A percentile compares a stretch with the other conserved stretches of the same genome.
Conservation (phyloP, 1,140 invertebrate genomes). For the Eriocheir sinensis region DNA sequence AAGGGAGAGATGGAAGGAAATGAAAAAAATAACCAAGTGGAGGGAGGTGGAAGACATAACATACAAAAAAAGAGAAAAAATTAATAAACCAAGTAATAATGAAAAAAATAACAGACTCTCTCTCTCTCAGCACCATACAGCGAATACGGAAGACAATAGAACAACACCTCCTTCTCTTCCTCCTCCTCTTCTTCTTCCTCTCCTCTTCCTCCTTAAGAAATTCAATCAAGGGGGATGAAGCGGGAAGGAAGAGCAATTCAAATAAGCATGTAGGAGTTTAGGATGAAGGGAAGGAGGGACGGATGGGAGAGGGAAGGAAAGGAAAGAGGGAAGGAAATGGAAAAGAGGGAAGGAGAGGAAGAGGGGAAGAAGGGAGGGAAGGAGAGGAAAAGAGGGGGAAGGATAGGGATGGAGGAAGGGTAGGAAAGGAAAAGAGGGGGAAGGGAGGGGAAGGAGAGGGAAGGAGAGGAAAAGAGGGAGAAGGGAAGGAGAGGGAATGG, state of each 20-base stretch:
- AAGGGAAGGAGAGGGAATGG: neutral
- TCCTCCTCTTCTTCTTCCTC: neutral
- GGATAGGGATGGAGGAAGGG: neutral
- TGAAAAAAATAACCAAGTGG: no score
- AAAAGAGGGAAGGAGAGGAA: neutral
- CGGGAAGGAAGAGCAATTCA: neutral
- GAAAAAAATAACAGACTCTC: no score
- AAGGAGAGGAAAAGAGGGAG: no score
- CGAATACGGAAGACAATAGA: no score
- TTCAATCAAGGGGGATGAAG: slow-evolving; percentile 1
- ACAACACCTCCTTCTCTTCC: neutral
- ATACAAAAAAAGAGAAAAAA: no score
- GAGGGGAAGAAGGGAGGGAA: neutral
- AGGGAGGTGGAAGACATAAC: no score
- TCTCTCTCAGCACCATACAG: neutral
- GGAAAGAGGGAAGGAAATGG: neutral
- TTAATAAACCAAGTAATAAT: no score
- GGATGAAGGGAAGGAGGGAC: no score
- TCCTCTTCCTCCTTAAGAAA: slow-evolving; percentile 7
- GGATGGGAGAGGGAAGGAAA: neutral
- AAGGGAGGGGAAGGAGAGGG: no score
- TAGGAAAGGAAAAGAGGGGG: neutral
- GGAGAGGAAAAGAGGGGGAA: neutral
- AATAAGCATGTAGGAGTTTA: neutral
- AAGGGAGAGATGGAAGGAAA: no score